Conservation (phyloP, 64 coral and sea anemone genomes). For the Acropora yongei region DNA sequence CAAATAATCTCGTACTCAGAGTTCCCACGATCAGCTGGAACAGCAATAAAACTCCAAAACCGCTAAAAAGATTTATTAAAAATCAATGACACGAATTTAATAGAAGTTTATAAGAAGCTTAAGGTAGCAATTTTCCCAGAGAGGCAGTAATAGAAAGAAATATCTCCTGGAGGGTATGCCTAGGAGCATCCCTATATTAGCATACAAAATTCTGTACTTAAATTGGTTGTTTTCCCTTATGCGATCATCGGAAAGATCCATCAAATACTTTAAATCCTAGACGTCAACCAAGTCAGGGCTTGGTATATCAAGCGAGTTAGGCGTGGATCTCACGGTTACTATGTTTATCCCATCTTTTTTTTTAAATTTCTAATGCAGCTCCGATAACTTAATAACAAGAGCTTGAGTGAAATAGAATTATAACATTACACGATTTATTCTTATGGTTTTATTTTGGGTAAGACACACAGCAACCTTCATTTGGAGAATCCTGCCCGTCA, state of each 20-base stretch:
- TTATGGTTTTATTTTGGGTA: not conserved
- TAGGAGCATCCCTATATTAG: not conserved
- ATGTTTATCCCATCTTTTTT: not conserved
- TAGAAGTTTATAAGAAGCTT: not conserved
- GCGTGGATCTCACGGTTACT: not conserved
- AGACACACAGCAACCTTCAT: slow-evolving; percentile 45
- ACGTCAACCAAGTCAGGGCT: not conserved
- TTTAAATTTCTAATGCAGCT: no score
- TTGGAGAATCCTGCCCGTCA: slow-evolving; percentile 37
- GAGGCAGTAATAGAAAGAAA: no score
- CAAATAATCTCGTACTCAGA: not conserved
- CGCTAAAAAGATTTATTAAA: not conserved
- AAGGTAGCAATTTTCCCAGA: not conserved
- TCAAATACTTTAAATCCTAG: not conserved
- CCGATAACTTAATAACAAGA: no score
- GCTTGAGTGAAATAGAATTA: not conserved
- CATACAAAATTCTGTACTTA: not conserved
- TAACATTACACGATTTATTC: not conserved
- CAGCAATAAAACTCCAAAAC: not conserved
- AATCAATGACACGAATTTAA: not conserved
- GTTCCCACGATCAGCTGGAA: not conserved
- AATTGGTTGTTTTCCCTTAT: not conserved
- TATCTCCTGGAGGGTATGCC: not conserved
- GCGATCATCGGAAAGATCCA: not conserved
- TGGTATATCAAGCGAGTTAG: not conserved